These are phyloP conservation scores for Cephalopholis sonnerati DNA, from an alignment of 2,113 vertebrate genomes.

Conservation along the genomic window DNA sequence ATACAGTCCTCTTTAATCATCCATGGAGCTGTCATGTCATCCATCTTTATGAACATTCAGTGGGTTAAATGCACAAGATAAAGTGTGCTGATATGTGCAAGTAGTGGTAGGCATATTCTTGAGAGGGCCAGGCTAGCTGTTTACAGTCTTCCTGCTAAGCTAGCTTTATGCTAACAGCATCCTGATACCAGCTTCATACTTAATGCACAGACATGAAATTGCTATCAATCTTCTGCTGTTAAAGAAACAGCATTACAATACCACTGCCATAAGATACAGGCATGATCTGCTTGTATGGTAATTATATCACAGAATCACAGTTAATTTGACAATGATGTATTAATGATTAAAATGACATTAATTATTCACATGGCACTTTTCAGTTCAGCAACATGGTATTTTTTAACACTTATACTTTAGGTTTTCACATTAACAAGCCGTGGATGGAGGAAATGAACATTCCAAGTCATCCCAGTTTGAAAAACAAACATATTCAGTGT, in stretches of 20 bases:
- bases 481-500: neutral
- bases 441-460: constrained; percentile 24
- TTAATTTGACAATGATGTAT: constrained; percentile 21
- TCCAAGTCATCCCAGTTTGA: constrained; percentile 35
- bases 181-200: neutral
- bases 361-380: constrained; percentile 55
- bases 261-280: neutral
- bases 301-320: constrained; percentile 35
- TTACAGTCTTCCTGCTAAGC: neutral
- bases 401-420: constrained; percentile 44
- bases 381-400: constrained; percentile 33
- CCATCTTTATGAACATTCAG: no score
- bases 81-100: neutral
- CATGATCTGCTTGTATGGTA: constrained; percentile 2
- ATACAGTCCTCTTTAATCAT: no score
- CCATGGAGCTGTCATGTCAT: no score
- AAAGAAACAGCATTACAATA: neutral
- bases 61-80: neutral
- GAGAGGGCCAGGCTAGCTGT: neutral
- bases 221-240: neutral
- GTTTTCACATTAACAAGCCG: constrained; percentile 53
- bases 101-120: neutral
- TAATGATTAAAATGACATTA: constrained; percentile 31
- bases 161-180: constrained; percentile 3
- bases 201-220: neutral